Evolutionary conservation across 2,888 invertebrate species (phyloP).

Genomic region (Eristalis arbustorum): DNA sequence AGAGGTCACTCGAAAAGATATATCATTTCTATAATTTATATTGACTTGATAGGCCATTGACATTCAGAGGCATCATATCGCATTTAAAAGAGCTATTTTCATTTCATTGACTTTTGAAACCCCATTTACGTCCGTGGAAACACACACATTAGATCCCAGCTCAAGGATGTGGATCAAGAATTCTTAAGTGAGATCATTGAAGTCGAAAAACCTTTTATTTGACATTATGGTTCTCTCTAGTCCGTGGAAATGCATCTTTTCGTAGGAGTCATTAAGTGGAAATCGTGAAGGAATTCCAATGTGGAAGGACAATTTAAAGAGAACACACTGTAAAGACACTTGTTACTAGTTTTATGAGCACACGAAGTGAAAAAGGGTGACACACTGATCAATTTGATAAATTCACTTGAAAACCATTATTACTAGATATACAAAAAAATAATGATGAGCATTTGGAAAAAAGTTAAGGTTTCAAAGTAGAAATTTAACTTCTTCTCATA

Average conservation of each 20-base stretch:
- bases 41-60: no score
- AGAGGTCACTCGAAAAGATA: no score
- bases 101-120: neutral
- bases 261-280: slow-evolving; percentile 12
- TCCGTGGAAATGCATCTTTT: neutral
- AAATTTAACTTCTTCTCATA: no score
- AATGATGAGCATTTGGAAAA: neutral
- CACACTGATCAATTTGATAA: neutral
- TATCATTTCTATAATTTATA: no score
- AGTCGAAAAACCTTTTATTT: neutral
- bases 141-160: neutral
- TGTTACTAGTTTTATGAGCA: neutral
- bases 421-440: no score
- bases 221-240: neutral
- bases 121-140: neutral
- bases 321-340: neutral
- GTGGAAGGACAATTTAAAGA: neutral
- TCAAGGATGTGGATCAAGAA: neutral
- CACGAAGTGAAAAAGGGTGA: neutral
- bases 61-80: no score
- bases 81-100: no score
- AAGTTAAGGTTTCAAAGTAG: neutral
- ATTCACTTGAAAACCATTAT: neutral
- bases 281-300: neutral
- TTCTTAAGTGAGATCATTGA: neutral